Evolutionary conservation across 2,797 vertebrate genomes (phyloP).

Genomic region (Amblyraja radiata): DNA sequence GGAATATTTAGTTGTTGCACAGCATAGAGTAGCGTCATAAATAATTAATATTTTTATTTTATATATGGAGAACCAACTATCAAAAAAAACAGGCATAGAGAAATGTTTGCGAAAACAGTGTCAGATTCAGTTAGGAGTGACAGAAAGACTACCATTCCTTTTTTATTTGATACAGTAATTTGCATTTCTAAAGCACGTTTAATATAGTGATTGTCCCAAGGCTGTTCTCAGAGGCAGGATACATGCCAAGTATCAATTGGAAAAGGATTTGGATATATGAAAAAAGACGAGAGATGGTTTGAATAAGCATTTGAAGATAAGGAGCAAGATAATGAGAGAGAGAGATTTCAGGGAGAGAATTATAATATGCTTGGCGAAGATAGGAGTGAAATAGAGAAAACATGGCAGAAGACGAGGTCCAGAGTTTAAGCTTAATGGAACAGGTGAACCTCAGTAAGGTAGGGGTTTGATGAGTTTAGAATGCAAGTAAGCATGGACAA

Average conservation of each 20-base stretch:
- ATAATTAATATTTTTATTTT: slow-evolving; percentile 19
- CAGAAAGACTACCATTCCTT: not conserved
- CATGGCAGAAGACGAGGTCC: not conserved
- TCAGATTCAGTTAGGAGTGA: not conserved
- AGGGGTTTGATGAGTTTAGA: not conserved
- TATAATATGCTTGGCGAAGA: no score
- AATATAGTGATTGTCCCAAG: not conserved
- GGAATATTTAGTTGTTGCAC: not conserved
- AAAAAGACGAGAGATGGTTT: not conserved
- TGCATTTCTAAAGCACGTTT: slow-evolving; percentile 15
- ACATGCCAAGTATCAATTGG: slow-evolving; percentile 42
- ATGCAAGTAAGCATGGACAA: not conserved
- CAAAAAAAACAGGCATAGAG: not conserved
- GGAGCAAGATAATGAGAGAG: not conserved
- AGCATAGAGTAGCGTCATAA: not conserved
- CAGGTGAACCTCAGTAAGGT: not conserved
- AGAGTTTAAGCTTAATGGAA: not conserved
- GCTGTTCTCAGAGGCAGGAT: not conserved
- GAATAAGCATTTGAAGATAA: not conserved
- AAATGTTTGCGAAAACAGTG: not conserved
- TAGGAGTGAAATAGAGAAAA: not conserved
- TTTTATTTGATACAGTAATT: not conserved
- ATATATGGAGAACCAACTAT: not conserved
- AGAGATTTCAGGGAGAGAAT: not conserved
- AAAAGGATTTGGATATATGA: slow-evolving; percentile 49